A percentile compares a stretch with the other conserved stretches of the same genome.
Evolutionary conservation across 1,140 invertebrate species (phyloP).

Genomic region (Drosophila orosa): DNA sequence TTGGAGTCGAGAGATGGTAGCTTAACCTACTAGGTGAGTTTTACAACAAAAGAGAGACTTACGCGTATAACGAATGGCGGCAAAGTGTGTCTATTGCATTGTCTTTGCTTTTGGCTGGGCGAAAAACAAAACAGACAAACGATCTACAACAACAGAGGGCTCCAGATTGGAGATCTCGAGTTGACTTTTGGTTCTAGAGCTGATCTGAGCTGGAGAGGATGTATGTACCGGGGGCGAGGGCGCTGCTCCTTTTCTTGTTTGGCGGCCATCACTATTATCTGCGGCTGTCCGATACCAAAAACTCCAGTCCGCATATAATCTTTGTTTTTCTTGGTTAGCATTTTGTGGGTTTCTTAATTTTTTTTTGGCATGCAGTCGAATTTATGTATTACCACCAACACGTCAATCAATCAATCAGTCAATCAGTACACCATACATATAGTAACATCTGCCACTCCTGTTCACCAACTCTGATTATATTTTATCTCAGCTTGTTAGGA

Average conservation of each 20-base stretch:
- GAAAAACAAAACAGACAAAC: conserved; percentile 69
- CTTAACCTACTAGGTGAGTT: conserved; percentile 67
- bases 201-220: conserved; percentile 55
- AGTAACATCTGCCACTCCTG: conserved; percentile 37
- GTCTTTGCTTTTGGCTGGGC: conserved; percentile 53
- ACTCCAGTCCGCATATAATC: conserved; percentile 46
- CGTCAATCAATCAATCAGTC: conserved; percentile 57
- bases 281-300: conserved; percentile 72
- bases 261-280: conserved; percentile 42
- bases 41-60: conserved; percentile 76
- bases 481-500: conserved; percentile 54
- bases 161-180: conserved; percentile 49
- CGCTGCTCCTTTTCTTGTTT: conserved; percentile 31
- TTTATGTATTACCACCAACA: conserved; percentile 63
- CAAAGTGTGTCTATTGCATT: conserved; percentile 78
- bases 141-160: conserved; percentile 60
- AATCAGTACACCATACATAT: conserved; percentile 72
- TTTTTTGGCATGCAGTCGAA: conserved; percentile 62
- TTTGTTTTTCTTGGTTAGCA: conserved; percentile 51
- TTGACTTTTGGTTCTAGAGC: conserved; percentile 34
- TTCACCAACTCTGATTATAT: conserved; percentile 52
- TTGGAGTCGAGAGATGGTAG: conserved; percentile 25
- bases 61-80: conserved; percentile 80
- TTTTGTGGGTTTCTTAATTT: conserved; percentile 15
- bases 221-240: conserved; percentile 41